These are phyloP conservation scores for Eustalomyia histrio DNA, from an alignment of 2,888 invertebrate species.

Conservation along the genomic window DNA sequence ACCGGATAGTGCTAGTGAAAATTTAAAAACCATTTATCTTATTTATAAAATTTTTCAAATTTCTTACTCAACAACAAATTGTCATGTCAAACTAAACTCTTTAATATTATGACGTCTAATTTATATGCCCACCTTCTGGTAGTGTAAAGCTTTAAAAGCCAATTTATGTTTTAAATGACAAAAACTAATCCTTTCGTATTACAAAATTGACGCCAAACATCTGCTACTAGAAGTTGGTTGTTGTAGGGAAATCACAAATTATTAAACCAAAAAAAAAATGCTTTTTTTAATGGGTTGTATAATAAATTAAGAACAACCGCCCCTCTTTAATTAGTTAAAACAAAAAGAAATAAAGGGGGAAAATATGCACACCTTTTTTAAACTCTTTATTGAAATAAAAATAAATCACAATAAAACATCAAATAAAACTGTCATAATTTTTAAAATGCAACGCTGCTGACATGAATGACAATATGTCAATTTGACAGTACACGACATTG, in stretches of 20 bases:
- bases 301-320: slow-evolving; percentile 58
- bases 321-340: slow-evolving; percentile 48
- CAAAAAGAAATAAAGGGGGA: slow-evolving; percentile 33
- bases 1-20: not conserved
- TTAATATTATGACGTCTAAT: slow-evolving; percentile 58
- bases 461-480: slow-evolving; percentile 77
- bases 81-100: slow-evolving; percentile 53
- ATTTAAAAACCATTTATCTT: slow-evolving; percentile 38
- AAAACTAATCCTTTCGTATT: slow-evolving; percentile 62
- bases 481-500: slow-evolving; percentile 66
- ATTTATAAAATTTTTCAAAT: slow-evolving; percentile 20
- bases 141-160: slow-evolving; percentile 59
- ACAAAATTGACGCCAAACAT: slow-evolving; percentile 62
- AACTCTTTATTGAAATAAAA: slow-evolving; percentile 33
- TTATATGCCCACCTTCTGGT: slow-evolving; percentile 62
- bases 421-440: slow-evolving; percentile 78
- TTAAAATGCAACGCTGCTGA: slow-evolving; percentile 68
- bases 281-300: slow-evolving; percentile 29
- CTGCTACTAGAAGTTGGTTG: slow-evolving; percentile 32
- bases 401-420: slow-evolving; percentile 73
- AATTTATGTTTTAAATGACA: slow-evolving; percentile 60
- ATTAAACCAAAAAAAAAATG: slow-evolving; percentile 28
- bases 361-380: slow-evolving; percentile 38
- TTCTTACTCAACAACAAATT: slow-evolving; percentile 49
- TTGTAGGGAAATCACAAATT: slow-evolving; percentile 25